Base-by-base conservation (phyloP, 2,888 invertebrate genomes). In the Folsomia candida region DNA sequence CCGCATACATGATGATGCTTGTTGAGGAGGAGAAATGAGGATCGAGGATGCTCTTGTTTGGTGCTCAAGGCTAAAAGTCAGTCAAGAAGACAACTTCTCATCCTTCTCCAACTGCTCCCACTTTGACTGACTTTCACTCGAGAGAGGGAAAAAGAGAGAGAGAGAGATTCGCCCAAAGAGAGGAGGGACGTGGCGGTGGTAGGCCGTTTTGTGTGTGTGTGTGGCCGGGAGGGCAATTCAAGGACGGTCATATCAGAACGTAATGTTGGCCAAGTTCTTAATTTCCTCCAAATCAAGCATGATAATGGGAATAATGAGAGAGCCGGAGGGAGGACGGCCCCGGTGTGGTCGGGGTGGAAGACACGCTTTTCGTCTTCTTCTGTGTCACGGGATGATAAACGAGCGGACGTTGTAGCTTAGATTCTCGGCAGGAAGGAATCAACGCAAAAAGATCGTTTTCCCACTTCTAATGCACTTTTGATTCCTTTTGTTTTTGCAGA, bases 401-500 rank as follows among this genome's bases (percentile, higher is more conserved):
- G 37, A 37, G 4, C 37, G n/a, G n/a, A n/a, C n/a, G n/a, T n/a
- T n/a, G n/a, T n/a, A n/a, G n/a, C n/a, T n/a, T n/a, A n/a, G n/a
- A n/a, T n/a, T n/a, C n/a, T n/a, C n/a, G n/a, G n/a, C n/a, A n/a
- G n/a, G n/a, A n/a, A n/a, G n/a, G n/a, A n/a, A n/a, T n/a, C n/a
- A n/a, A n/a, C n/a, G n/a, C n/a, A n/a, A n/a, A n/a, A n/a, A n/a
- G 37, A 14, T 37, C 6, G 4, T 37, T 37, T 4, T 37, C 37
- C 37, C 4, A 37, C 37, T 37, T 37, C 37, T 37, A 37, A 37
- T 37, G 37, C 37, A 14, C 14, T 37, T n/a, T n/a, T n/a, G n/a
- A n/a, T 9, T 47, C 4, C n/a, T 9, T 64, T 64, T 57, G 57
- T 26, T 51, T 22, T 68, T 73, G 11, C 89, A 95, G 95, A 91